Conservation (phyloP, 1,140 invertebrate species). For the Bombus confusus region DNA sequence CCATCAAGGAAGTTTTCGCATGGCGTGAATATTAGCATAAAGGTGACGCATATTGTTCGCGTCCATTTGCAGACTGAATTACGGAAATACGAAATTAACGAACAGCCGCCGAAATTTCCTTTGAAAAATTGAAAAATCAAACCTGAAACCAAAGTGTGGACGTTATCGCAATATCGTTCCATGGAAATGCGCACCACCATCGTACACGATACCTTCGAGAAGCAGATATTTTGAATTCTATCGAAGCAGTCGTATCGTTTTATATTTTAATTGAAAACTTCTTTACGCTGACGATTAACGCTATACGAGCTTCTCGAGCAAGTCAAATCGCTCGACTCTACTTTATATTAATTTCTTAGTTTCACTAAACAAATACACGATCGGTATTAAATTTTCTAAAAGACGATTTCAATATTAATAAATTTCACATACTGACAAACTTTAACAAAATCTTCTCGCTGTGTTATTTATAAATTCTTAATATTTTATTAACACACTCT, state of each 20-base stretch:
- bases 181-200: too few species aligned
- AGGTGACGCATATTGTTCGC: constrained; percentile 17
- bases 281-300: background rate
- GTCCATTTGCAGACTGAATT: background rate
- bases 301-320: too few species aligned
- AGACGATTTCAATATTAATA: background rate
- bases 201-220: too few species aligned
- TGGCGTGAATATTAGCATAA: constrained; percentile 20
- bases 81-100: background rate
- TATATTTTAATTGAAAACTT: background rate
- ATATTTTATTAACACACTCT: background rate
- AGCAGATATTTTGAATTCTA: background rate
- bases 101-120: background rate
- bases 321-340: background rate
- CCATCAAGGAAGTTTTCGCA: constrained; percentile 24
- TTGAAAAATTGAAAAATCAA: background rate
- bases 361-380: background rate
- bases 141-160: background rate
- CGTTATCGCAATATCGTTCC: too few species aligned
- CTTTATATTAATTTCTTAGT: background rate
- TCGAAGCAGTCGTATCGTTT: background rate
- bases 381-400: background rate
- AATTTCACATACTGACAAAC: too few species aligned
- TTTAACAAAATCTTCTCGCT: too few species aligned
- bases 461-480: background rate